Evolutionary conservation across 2,888 invertebrate species (phyloP).

Genomic region (Agonopterix alstromeriana): DNA sequence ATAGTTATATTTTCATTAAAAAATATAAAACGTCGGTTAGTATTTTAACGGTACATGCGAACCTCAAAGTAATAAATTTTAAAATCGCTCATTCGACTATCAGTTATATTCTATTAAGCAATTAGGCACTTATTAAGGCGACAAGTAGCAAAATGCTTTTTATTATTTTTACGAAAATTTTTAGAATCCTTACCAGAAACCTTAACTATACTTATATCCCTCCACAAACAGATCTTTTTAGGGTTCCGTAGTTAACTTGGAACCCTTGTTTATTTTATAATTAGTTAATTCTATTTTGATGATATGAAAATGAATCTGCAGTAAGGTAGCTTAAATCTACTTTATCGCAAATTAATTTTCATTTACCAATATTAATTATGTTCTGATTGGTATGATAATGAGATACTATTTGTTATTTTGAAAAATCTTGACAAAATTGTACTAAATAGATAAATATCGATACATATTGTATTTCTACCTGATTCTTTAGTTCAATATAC

Average conservation of each 20-base stretch:
- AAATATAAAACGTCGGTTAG: constrained; percentile 2
- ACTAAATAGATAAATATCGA: too few species aligned
- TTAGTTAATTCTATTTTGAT: too few species aligned
- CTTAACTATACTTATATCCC: too few species aligned
- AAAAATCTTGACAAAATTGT: too few species aligned
- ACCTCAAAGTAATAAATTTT: not conserved
- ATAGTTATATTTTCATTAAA: not conserved
- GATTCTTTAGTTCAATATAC: too few species aligned
- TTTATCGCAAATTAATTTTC: constrained; percentile 11
- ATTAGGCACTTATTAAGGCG: constrained; percentile 22
- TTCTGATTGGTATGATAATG: not conserved
- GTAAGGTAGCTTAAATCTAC: constrained; percentile 11
- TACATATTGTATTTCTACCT: too few species aligned
- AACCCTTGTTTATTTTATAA: too few species aligned
- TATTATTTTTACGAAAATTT: constrained; percentile 3
- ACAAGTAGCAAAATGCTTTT: constrained; percentile 8
- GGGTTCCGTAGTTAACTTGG: too few species aligned
- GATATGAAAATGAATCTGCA: constrained; percentile 10
- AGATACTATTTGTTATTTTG: not conserved
- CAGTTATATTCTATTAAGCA: constrained; percentile 9
- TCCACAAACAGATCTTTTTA: too few species aligned
- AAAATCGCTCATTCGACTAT: not conserved
- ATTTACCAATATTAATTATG: not conserved
- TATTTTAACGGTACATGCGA: constrained; percentile 4
- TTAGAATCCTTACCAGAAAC: not conserved